Conservation (phyloP, 2,113 vertebrate species). For the Silurus meridionalis region DNA sequence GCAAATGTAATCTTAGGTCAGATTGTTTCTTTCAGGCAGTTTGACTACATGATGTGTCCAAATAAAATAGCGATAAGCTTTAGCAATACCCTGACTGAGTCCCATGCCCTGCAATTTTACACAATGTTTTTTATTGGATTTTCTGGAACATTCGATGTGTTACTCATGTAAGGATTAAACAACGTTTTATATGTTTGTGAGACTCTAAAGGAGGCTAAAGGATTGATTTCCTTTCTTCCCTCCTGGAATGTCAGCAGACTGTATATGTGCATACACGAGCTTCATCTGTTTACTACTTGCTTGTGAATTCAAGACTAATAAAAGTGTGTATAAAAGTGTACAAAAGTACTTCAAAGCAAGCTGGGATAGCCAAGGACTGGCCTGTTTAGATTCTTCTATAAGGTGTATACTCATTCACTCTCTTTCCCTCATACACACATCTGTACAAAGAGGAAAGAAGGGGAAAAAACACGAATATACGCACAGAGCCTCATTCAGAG, state of each 20-base stretch:
- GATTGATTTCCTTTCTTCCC: neutral
- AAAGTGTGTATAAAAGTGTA: constrained; percentile 39
- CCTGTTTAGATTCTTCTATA: constrained; percentile 43
- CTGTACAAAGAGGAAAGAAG: neutral
- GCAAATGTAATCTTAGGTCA: neutral
- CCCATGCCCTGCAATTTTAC: neutral
- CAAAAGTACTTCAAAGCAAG: constrained; percentile 16
- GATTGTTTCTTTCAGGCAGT: neutral
- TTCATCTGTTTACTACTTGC: constrained; percentile 31
- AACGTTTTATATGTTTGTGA: neutral
- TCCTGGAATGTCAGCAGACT: neutral
- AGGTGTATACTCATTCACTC: constrained; percentile 25
- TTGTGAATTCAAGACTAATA: neutral
- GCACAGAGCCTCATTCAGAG: neutral
- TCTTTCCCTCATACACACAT: neutral
- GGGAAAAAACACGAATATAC: neutral
- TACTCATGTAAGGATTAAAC: constrained; percentile 14
- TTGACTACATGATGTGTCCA: neutral
- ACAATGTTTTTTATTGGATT: neutral
- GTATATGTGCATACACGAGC: neutral
- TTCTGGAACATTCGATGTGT: neutral
- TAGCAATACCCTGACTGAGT: constrained; percentile 2
- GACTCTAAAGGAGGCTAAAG: constrained; percentile 13
- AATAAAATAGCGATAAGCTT: neutral
- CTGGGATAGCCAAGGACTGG: constrained; percentile 3